These are phyloP conservation scores for Corella eumyota DNA, from an alignment of 23 tunicate species.

Conservation along the genomic window DNA sequence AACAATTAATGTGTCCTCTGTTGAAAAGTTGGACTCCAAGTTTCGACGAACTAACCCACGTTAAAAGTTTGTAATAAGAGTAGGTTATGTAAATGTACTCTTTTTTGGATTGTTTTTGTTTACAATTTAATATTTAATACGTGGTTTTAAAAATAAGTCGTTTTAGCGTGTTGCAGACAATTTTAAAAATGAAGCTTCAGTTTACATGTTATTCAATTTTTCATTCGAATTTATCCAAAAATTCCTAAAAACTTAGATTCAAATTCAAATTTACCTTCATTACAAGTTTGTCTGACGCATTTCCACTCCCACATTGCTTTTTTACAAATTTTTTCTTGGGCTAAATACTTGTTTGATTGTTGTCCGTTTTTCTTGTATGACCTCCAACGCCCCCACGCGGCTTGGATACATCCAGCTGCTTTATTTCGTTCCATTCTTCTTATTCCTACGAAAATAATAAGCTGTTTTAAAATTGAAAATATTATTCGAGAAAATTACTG, in stretches of 20 bases:
- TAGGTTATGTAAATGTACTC: no score
- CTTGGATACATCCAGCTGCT: constrained; percentile 29
- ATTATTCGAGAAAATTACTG: neutral
- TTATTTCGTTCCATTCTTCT: constrained; percentile 17
- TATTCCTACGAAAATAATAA: constrained; percentile 3
- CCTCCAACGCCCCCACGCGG: constrained; percentile 29
- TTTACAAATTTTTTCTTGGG: constrained; percentile 11
- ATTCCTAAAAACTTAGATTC: no score
- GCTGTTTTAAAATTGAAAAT: neutral
- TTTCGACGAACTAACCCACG: constrained; percentile 10
- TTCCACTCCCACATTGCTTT: constrained; percentile 46
- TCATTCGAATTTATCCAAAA: no score
- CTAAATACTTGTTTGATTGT: neutral
- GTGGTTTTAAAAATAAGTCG: no score
- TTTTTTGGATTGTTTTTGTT: no score
- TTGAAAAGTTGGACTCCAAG: constrained; percentile 1
- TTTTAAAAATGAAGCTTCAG: no score
- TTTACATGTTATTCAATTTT: no score
- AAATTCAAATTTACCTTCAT: constrained; percentile 8
- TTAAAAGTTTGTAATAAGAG: no score
- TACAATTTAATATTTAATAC: no score
- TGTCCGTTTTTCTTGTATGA: neutral
- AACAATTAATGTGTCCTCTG: constrained; percentile 14
- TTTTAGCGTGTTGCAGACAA: no score
- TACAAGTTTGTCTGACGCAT: constrained; percentile 16